Evolutionary conservation across 2,797 vertebrate species (phyloP).

Genomic region (Neosilurus mollespiculum): DNA sequence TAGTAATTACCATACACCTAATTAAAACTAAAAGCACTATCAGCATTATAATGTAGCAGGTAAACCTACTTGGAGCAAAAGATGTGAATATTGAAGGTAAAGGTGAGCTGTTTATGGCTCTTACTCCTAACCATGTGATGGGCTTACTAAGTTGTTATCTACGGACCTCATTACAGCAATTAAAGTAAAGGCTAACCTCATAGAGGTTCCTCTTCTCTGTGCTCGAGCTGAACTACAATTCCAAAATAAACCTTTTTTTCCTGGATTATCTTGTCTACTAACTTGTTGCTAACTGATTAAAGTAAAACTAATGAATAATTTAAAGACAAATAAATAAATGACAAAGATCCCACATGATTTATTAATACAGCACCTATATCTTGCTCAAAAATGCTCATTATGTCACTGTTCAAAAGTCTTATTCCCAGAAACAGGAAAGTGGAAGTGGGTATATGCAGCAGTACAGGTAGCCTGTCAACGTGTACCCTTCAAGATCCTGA

Average conservation of each 20-base stretch:
- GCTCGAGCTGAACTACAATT: slow-evolving; percentile 4
- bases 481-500: background rate
- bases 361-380: background rate
- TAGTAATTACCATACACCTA: background rate
- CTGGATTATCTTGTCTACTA: background rate
- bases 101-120: background rate
- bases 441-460: background rate
- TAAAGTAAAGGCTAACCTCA: slow-evolving; percentile 55
- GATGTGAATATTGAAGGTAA: background rate
- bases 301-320: background rate
- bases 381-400: background rate
- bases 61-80: background rate
- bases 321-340: too few relatives aligned
- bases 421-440: background rate
- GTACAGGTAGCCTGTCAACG: background rate
- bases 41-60: background rate
- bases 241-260: background rate
- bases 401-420: background rate
- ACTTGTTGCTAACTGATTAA: background rate
- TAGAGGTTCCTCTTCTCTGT: background rate
- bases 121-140: slow-evolving; percentile 18
- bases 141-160: slow-evolving; percentile 34
- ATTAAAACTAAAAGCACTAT: background rate
- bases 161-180: slow-evolving; percentile 67
- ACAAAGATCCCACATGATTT: too few relatives aligned